phyloP scores from a whole-genome alignment of 2,888 invertebrate genomes.

The Molorchus minor region DNA sequence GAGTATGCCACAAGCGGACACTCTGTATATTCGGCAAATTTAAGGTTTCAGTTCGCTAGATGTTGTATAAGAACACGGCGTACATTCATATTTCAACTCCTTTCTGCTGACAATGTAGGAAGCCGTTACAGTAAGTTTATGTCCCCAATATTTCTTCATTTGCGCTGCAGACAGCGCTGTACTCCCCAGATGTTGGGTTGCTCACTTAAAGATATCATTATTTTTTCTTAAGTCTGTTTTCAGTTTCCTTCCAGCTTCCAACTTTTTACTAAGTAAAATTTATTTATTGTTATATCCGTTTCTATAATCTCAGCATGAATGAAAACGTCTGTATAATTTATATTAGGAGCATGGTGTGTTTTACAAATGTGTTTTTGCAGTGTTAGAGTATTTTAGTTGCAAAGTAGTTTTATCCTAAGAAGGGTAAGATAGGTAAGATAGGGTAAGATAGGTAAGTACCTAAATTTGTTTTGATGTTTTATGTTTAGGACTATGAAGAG shows the following conservation, averaged over 20 bases:
- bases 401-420: too few species aligned
- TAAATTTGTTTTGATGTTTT: too few species aligned
- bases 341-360: neutral
- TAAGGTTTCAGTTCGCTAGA: constrained; percentile 28
- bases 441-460: too few species aligned
- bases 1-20: constrained; percentile 4
- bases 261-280: constrained; percentile 43
- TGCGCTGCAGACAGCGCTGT: constrained; percentile 46
- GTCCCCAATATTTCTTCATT: constrained; percentile 63
- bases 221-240: constrained; percentile 45
- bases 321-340: constrained; percentile 31
- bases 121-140: constrained; percentile 61
- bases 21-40: constrained; percentile 14
- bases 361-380: too few species aligned
- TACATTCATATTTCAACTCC: constrained; percentile 58
- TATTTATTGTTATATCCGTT: constrained; percentile 41
- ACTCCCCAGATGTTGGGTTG: constrained; percentile 42
- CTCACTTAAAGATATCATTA: constrained; percentile 47
- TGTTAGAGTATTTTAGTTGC: too few species aligned
- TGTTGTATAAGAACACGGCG: constrained; percentile 54
- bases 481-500: too few species aligned
- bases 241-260: constrained; percentile 40
- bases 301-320: constrained; percentile 32
- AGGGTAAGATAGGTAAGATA: too few species aligned
- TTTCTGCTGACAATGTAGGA: constrained; percentile 53